Percentiles rank a stretch among this genome's conserved stretches.
Conservation (phyloP, 92 coral and sea anemone species). For the Phenganax stokvisi region DNA sequence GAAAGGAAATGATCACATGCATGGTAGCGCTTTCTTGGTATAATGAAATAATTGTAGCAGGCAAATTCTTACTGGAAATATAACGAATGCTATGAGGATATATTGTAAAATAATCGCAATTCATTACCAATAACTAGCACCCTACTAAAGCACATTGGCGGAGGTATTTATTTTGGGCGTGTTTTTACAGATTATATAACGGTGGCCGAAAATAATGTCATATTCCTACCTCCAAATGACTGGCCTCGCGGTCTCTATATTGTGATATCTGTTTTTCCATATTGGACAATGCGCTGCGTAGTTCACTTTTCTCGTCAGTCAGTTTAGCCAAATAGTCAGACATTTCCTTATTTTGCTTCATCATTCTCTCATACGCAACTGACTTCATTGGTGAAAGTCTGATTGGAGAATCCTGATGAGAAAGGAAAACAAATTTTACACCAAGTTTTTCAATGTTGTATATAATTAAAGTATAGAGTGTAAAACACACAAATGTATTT, state of each 20-base stretch:
- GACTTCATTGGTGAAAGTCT: constrained; percentile 89
- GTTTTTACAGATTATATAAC: neutral
- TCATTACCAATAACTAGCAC: no score
- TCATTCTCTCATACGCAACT: constrained; percentile 79
- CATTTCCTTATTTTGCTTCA: constrained; percentile 80
- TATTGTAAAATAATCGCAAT: no score
- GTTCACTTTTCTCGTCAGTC: constrained; percentile 81
- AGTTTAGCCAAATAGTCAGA: constrained; percentile 72
- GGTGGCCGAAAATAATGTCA: neutral
- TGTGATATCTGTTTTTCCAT: constrained; percentile 76
- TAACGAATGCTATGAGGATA: no score
- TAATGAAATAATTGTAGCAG: no score
- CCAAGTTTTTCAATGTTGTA: no score
- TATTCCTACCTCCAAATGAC: neutral
- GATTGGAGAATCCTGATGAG: constrained; percentile 63
- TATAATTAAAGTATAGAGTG: no score
- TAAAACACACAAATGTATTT: no score
- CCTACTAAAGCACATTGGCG: no score
- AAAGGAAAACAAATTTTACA: neutral
- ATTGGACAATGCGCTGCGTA: constrained; percentile 65
- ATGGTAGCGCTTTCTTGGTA: no score
- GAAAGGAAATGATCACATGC: no score
- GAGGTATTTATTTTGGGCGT: no score
- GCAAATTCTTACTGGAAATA: no score
- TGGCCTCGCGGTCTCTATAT: constrained; percentile 70